phyloP scores from a whole-genome alignment of 1,140 invertebrate species.

The Neodiprion virginianus region DNA sequence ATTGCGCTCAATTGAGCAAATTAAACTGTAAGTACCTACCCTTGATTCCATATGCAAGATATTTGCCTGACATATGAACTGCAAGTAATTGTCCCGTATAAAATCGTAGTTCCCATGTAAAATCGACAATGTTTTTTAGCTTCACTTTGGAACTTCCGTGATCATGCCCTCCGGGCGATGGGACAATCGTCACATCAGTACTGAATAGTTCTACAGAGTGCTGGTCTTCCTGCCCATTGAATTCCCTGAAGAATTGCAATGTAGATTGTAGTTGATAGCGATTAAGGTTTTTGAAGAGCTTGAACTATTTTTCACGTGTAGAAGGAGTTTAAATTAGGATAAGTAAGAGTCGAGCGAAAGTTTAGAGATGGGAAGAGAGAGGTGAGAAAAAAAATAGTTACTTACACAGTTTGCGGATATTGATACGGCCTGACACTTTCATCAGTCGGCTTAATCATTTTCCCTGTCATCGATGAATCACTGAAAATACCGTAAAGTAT shows the following conservation, averaged over 20 bases:
- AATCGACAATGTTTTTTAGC: conserved; percentile 89
- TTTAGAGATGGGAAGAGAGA: not conserved
- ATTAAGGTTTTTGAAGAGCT: not conserved
- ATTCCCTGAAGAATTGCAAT: conserved; percentile 63
- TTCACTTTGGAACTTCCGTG: conserved; percentile 89
- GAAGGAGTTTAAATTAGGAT: conserved; percentile 14
- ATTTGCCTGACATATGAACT: conserved; percentile 84
- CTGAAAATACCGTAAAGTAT: not conserved
- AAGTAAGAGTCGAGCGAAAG: not conserved
- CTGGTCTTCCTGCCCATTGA: conserved; percentile 73
- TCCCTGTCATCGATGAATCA: conserved; percentile 1
- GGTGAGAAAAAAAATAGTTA: conserved; percentile 10
- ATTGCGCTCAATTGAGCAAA: not conserved
- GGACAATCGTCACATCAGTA: conserved; percentile 74
- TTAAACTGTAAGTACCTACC: conserved; percentile 62
- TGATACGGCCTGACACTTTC: conserved; percentile 37
- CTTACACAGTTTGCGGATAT: conserved; percentile 51
- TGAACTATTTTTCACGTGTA: not conserved
- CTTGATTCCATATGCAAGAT: conserved; percentile 90
- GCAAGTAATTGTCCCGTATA: conserved; percentile 88
- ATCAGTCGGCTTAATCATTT: conserved; percentile 49
- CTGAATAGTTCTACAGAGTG: conserved; percentile 72
- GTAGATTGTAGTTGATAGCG: not conserved
- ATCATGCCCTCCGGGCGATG: conserved; percentile 72
- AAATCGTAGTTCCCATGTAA: conserved; percentile 88